Conservation (phyloP, 2,888 invertebrate species). For the Zonitis immaculata region DNA sequence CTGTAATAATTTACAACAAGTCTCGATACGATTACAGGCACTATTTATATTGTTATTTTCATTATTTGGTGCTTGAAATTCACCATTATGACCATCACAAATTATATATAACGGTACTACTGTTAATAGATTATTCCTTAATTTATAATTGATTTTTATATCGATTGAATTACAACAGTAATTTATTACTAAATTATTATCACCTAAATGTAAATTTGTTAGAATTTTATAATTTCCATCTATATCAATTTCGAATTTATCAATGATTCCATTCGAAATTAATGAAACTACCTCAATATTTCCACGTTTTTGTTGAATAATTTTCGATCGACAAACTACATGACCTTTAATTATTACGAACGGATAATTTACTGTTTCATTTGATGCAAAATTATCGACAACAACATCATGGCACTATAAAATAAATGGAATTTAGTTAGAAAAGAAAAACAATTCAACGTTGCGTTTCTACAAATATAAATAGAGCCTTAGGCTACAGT, state of each 20-base stretch:
- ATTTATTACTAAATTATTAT: conserved; percentile 49
- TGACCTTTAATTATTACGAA: conserved; percentile 59
- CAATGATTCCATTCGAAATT: neutral
- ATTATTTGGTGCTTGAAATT: conserved; percentile 60
- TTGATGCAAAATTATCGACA: conserved; percentile 46
- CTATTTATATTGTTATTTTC: conserved; percentile 58
- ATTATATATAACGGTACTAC: conserved; percentile 80
- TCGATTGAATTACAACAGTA: conserved; percentile 52
- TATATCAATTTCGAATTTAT: neutral
- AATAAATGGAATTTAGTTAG: too few species aligned
- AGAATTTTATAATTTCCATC: conserved; percentile 65
- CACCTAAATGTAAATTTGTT: conserved; percentile 58
- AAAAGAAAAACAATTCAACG: too few species aligned
- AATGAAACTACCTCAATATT: conserved; percentile 1
- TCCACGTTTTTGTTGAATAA: too few species aligned
- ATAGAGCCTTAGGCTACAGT: too few species aligned
- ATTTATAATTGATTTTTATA: conserved; percentile 55
- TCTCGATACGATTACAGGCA: conserved; percentile 69
- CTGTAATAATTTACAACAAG: conserved; percentile 78
- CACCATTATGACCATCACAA: conserved; percentile 73
- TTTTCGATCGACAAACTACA: conserved; percentile 37
- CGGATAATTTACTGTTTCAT: conserved; percentile 58
- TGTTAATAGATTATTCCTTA: conserved; percentile 53
- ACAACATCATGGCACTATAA: conserved; percentile 8
- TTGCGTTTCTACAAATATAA: too few species aligned